Evolutionary conservation across 2,113 vertebrate species (phyloP), one percentile per base, ranked within the genome.

Genomic region (Tachuris rubrigastra): DNA sequence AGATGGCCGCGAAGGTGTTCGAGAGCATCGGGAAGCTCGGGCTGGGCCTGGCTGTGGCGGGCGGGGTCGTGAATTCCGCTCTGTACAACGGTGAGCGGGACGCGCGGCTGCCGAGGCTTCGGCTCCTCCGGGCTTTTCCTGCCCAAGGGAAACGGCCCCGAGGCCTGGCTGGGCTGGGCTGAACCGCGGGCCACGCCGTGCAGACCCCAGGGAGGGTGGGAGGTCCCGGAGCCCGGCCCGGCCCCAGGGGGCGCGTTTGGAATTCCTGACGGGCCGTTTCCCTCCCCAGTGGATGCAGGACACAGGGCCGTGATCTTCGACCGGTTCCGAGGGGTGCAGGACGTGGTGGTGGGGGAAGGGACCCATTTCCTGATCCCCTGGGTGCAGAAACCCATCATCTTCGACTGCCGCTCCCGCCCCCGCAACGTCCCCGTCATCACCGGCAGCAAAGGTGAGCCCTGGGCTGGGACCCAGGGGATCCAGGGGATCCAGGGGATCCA

Each of bases 311-410:
- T 99, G 58, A 99, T 99, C 97, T 99, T 99, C 41, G 99, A 99
- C 97, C 96, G 99, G 5, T 99, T 99, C 95, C 97, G 98, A 2
- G 99, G 99, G 1, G 99, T 99, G 8, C 99, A 99, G 92, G 99
- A 99, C 5, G 23, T 31, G 0, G 99, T 99, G 67, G 98, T 98
- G 10, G 99, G 99, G 9, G 99, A 99, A 93, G 99, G 99, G 2
- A 99, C 99, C 30, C 99, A 99, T 85, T 99, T 99, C 85, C 98
- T 99, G 56, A 99, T 99, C 94, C 99, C 99, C 18, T 99, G 99
- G 99, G 99, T 99, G 19, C 99, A 99, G 98, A 99, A 99, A 52
- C 99, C 99, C 8, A 99, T 99, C 76, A 97, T 99, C 91, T 99
- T 99, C 14, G 99, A 99, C 86, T 99, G 99, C 83, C 99, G 99